Evolutionary conservation across 2,113 vertebrate species (phyloP).

Genomic region (Salvator merianae): DNA sequence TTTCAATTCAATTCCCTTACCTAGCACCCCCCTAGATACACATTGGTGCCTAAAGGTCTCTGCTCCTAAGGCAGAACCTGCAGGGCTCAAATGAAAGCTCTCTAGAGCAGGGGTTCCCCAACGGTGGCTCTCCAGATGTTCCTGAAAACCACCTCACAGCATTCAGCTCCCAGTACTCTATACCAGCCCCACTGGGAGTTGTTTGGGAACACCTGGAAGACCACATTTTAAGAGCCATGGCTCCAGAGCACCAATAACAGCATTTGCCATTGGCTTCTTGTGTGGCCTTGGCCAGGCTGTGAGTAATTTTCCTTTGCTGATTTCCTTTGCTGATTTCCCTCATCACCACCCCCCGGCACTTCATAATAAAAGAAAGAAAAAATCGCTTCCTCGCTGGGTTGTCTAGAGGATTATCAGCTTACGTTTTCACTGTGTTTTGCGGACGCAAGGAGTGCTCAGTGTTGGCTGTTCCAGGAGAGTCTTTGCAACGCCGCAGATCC

Average conservation of each 20-base stretch:
- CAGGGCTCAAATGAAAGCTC: neutral
- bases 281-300: constrained; percentile 47
- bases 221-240: neutral
- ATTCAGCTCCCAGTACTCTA: too few species aligned
- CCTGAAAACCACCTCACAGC: too few species aligned
- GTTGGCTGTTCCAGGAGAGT: constrained; percentile 25
- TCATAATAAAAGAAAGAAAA: neutral
- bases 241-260: constrained; percentile 41
- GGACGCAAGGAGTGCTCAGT: neutral
- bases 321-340: neutral
- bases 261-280: constrained; percentile 40
- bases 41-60: too few species aligned
- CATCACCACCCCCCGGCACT: neutral
- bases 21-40: too few species aligned
- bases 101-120: too few species aligned
- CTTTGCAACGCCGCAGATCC: neutral
- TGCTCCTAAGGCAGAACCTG: neutral
- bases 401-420: constrained; percentile 40
- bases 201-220: too few species aligned
- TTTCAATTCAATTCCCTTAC: neutral
- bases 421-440: neutral
- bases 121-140: too few species aligned
- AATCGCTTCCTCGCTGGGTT: constrained; percentile 38
- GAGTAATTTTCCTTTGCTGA: neutral
- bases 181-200: too few species aligned